A percentile compares a stretch with the other conserved stretches of the same genome.
Evolutionary conservation across 2,888 invertebrate genomes (phyloP).

Genomic region (Bruchidius siliquastri): DNA sequence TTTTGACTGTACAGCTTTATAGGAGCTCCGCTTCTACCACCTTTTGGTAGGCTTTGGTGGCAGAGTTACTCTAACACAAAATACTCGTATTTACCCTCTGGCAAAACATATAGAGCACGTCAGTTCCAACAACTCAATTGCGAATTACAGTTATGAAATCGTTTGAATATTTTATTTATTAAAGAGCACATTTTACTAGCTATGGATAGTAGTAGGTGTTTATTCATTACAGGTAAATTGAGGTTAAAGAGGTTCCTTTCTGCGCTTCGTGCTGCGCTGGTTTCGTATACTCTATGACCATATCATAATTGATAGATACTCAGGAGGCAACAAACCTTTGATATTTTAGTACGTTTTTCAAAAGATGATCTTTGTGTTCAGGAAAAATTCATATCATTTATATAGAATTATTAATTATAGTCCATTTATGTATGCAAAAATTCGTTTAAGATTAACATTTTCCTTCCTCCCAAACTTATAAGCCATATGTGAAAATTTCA

Average conservation of each 20-base stretch:
- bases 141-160: neutral
- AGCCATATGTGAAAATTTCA: too few species aligned
- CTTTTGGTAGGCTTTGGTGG: too few species aligned
- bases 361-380: too few species aligned
- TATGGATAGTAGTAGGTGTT: neutral
- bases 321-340: neutral
- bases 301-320: neutral
- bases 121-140: neutral
- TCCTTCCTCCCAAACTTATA: too few species aligned
- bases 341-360: neutral
- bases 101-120: neutral
- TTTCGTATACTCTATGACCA: neutral
- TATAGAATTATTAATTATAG: too few species aligned
- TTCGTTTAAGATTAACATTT: too few species aligned
- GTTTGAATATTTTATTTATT: neutral
- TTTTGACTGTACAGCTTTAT: too few species aligned
- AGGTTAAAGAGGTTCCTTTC: neutral
- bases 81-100: neutral
- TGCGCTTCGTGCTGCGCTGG: neutral
- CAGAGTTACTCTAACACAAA: too few species aligned
- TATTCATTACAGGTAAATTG: neutral
- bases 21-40: too few species aligned
- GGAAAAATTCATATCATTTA: too few species aligned
- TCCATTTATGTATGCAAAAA: too few species aligned
- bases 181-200: neutral